A percentile compares a stretch with the other conserved stretches of the same genome.
These are phyloP conservation scores for Petrolisthes manimaculis DNA, from an alignment of 2,888 invertebrate species.

Conservation along the genomic window DNA sequence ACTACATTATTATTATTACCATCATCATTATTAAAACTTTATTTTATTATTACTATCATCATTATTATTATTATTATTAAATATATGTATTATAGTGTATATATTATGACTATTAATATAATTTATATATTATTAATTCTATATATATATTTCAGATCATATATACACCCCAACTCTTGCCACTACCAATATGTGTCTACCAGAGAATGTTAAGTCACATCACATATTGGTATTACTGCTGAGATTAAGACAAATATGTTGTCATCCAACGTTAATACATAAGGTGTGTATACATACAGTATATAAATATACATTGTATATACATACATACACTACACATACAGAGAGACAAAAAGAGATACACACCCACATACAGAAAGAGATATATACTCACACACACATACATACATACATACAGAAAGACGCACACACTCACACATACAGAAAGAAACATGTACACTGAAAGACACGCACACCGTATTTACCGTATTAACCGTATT, in stretches of 20 bases:
- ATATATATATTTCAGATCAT: constrained; percentile 26
- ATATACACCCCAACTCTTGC: constrained; percentile 61
- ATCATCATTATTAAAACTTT: too few relatives aligned
- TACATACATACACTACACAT: too few relatives aligned
- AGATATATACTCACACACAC: too few relatives aligned
- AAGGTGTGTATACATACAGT: constrained; percentile 42
- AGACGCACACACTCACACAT: not conserved
- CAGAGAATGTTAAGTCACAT: constrained; percentile 70
- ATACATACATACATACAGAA: too few relatives aligned
- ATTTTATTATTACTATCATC: not conserved
- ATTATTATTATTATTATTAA: not conserved
- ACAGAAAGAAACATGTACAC: too few relatives aligned
- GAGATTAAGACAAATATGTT: constrained; percentile 65
- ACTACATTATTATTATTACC: not conserved
- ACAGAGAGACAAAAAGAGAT: too few relatives aligned
- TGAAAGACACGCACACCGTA: too few relatives aligned
- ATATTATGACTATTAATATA: too few relatives aligned
- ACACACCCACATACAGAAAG: too few relatives aligned
- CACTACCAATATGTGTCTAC: not conserved
- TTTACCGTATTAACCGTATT: too few relatives aligned
- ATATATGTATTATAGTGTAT: too few relatives aligned
- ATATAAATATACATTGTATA: too few relatives aligned
- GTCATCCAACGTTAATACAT: constrained; percentile 62
- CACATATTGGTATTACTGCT: constrained; percentile 80
- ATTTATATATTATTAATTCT: not conserved